phyloP scores from a whole-genome alignment of 2,888 invertebrate genomes.

The Drosophila dives region DNA sequence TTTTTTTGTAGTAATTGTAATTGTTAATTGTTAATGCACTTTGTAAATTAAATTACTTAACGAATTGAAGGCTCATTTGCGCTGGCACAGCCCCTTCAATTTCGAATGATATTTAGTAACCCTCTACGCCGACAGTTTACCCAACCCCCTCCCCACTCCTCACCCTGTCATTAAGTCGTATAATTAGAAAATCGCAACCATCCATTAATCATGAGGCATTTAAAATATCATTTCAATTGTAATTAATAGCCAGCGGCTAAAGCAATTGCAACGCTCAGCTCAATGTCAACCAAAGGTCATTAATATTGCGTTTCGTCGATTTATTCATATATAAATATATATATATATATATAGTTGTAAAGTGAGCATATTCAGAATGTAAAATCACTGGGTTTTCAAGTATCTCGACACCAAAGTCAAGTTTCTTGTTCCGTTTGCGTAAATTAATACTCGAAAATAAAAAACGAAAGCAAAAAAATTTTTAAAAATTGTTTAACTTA shows the following conservation, averaged over 20 bases:
- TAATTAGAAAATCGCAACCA: conserved; percentile 74
- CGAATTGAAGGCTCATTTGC: conserved; percentile 44
- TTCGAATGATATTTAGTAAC: conserved; percentile 36
- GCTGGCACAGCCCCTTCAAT: conserved; percentile 13
- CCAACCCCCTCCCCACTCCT: not conserved
- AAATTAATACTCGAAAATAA: conserved; percentile 45
- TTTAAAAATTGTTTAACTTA: not conserved
- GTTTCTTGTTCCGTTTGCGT: conserved; percentile 52
- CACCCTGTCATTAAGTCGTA: conserved; percentile 9
- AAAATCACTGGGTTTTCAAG: conserved; percentile 27
- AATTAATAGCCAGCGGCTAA: conserved; percentile 70
- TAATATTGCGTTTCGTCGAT: conserved; percentile 45
- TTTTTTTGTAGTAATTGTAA: conserved; percentile 30
- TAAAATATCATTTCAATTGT: conserved; percentile 76
- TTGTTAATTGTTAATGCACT: conserved; percentile 46
- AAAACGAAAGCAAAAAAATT: not conserved
- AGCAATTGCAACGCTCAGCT: conserved; percentile 45
- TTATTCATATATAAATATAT: conserved; percentile 13
- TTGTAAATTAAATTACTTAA: conserved; percentile 60
- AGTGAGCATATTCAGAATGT: conserved; percentile 8
- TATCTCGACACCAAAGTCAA: conserved; percentile 50
- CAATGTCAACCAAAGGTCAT: conserved; percentile 77
- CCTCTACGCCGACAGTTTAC: conserved; percentile 11
- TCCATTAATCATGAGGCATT: conserved; percentile 73
- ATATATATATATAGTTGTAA: conserved; percentile 6